Base-by-base conservation (phyloP, 2,888 invertebrate species). In the Vesta saturnalis region DNA sequence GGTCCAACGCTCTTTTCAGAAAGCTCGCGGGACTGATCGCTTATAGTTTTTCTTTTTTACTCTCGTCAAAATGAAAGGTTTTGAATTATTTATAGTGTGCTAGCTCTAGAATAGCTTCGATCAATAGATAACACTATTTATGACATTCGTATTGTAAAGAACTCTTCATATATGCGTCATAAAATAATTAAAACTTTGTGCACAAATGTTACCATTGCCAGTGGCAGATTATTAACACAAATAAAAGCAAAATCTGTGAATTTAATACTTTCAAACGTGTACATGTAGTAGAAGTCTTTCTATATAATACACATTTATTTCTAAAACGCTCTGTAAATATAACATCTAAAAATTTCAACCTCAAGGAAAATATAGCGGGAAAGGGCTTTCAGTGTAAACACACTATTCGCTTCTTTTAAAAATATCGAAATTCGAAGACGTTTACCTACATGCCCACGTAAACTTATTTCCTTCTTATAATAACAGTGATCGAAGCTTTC, bases 11-110 rank as follows among this genome's bases (percentile, higher is more conserved):
- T 72, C 72, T 71, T 72, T 74, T 71, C 67, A 61, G 63, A 74
- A 73, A 72, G 73, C 74, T 73, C 74, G 52, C 64, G 72, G 67
- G 70, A 64, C 72, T 66, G 70, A 72, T 74, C 72, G 73, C 68
- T 74, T 68, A 68, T 58, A 59, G 67, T 67, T 60, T 68, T 71
- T 69, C 62, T 67, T 66, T 69, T 39, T 39, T 67, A 58, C 55
- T 46, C 66, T 62, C 54, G 72, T 69, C 71, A 71, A 71, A 69
- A 67, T 69, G 74, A 74, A 69, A 72, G 70, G 70, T 72, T 69
- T 65, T 74, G 76, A 77, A 77, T 77, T 77, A 77, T 76, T 76
- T 77, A 77, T 76, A 69, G 67, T 67, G 70, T 63, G 58, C 46
- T 47, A 55, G 63, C 60, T 67, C 62, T 67, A 46, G 47, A 64